These are phyloP conservation scores for Lochmaea crataegi DNA, from an alignment of 2,888 invertebrate genomes.

Conservation along the genomic window DNA sequence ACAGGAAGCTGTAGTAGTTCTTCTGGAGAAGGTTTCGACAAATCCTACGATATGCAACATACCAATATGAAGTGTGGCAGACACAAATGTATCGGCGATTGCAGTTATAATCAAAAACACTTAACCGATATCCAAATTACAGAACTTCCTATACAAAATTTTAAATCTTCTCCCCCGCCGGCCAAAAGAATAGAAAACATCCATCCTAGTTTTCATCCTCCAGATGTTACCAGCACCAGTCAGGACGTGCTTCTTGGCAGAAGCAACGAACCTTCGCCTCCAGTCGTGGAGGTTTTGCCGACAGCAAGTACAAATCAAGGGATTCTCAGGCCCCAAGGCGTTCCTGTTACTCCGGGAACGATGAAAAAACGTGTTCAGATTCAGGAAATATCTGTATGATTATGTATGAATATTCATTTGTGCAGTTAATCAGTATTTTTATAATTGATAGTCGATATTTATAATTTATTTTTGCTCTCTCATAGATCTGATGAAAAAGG, in stretches of 20 bases:
- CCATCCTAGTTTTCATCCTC: conserved; percentile 59
- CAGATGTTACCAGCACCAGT: conserved; percentile 65
- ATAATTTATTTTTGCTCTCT: background rate
- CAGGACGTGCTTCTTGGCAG: conserved; percentile 59
- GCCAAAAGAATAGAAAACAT: conserved; percentile 67
- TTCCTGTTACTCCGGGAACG: conserved; percentile 78
- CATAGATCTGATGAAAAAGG: too few species aligned
- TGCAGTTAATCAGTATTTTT: conserved; percentile 15
- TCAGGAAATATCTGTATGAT: conserved; percentile 91
- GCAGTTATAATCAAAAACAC: conserved; percentile 71
- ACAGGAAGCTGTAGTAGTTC: conserved; percentile 77
- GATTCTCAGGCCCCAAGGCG: conserved; percentile 71
- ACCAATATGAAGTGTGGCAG: conserved; percentile 65
- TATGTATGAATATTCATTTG: conserved; percentile 19
- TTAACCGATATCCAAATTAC: conserved; percentile 72
- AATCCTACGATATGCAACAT: conserved; percentile 58
- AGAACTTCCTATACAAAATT: conserved; percentile 74
- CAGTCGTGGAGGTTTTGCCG: conserved; percentile 69
- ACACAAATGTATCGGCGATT: conserved; percentile 73
- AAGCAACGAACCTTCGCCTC: conserved; percentile 73
- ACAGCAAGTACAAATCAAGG: conserved; percentile 65
- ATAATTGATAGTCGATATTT: background rate
- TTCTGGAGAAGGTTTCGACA: conserved; percentile 71
- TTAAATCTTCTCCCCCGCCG: conserved; percentile 71
- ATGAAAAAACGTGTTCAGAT: conserved; percentile 92